Conservation (phyloP, 2,113 vertebrate species). For the Cheilinus undulatus region DNA sequence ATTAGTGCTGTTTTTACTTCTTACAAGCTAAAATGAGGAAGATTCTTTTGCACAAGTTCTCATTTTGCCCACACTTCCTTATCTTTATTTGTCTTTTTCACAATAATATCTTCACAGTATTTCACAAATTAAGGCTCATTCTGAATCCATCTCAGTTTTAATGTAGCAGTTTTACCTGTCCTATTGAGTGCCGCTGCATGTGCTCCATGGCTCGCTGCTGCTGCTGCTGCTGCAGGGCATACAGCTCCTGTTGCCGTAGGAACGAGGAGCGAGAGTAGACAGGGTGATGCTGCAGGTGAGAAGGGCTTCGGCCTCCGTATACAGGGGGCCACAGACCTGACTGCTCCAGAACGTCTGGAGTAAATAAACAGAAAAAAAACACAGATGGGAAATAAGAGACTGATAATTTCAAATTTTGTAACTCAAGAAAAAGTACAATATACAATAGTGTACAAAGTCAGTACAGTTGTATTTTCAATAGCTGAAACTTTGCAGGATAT, state of each 20-base stretch:
- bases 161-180: constrained; percentile 69
- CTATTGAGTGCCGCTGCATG: constrained; percentile 79
- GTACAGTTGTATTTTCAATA: not conserved
- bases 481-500: not conserved
- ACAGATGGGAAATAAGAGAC: not conserved
- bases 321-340: constrained; percentile 92
- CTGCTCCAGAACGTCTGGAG: constrained; percentile 94
- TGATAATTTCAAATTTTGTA: not conserved
- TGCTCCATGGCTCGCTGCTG: constrained; percentile 86
- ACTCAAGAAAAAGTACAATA: not conserved
- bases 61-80: constrained; percentile 23
- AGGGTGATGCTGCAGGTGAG: constrained; percentile 93
- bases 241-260: constrained; percentile 94
- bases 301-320: constrained; percentile 89
- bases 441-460: not conserved
- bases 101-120: not conserved
- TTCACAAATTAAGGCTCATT: not conserved
- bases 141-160: not conserved
- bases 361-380: constrained; percentile 4
- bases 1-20: not conserved
- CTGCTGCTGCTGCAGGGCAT: constrained; percentile 88
- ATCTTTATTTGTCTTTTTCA: constrained; percentile 15
- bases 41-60: not conserved
- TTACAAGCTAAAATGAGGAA: constrained; percentile 11
- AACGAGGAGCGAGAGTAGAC: constrained; percentile 93